A percentile compares a stretch with the other conserved stretches of the same genome.
These are phyloP conservation scores for Sesia bembeciformis DNA, from an alignment of 2,888 invertebrate species.

Conservation along the genomic window DNA sequence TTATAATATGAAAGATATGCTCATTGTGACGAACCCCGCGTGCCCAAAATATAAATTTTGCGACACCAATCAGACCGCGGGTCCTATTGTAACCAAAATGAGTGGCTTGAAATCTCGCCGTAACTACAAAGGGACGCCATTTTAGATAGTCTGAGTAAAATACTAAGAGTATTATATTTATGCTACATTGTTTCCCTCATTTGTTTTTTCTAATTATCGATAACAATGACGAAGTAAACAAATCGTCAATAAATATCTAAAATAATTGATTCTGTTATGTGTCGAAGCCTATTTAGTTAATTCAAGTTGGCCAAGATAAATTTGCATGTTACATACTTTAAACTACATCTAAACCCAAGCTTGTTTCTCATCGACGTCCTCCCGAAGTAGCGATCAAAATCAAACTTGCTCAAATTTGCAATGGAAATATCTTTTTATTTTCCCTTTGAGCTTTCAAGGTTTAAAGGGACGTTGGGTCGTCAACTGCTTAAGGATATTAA, in stretches of 20 bases:
- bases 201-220: too few relatives aligned
- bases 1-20: too few relatives aligned
- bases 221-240: too few relatives aligned
- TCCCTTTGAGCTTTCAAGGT: constrained; percentile 46
- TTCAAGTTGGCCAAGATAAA: constrained; percentile 8
- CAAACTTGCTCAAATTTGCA: constrained; percentile 47
- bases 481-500: constrained; percentile 47
- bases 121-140: too few relatives aligned
- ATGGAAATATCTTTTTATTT: constrained; percentile 58
- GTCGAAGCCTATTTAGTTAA: constrained; percentile 3
- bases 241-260: not conserved
- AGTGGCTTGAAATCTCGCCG: too few relatives aligned
- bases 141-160: too few relatives aligned
- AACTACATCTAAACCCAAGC: constrained; percentile 14
- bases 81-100: too few relatives aligned
- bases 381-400: constrained; percentile 45
- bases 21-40: too few relatives aligned
- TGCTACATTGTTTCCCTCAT: too few relatives aligned
- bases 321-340: constrained; percentile 28
- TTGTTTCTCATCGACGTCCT: constrained; percentile 31
- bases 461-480: constrained; percentile 33
- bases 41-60: too few relatives aligned
- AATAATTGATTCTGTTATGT: not conserved
- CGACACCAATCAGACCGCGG: too few relatives aligned
- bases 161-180: too few relatives aligned